Base-by-base conservation (phyloP, 2,888 invertebrate species). In the Sinopyrophorus schimmeli region DNA sequence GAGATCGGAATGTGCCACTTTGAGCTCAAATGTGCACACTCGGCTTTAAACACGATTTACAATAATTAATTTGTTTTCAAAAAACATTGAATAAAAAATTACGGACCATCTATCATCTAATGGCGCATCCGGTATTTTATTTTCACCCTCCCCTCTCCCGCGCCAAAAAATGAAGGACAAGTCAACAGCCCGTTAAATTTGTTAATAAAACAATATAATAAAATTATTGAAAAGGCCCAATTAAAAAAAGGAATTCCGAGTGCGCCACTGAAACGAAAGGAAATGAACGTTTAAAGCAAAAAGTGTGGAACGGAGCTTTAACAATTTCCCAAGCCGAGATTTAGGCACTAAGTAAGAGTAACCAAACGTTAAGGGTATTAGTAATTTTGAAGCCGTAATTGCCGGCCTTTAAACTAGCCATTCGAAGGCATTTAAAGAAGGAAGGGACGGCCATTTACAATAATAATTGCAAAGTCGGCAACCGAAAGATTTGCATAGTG, bases 331-430 rank as follows among this genome's bases (percentile, higher is more conserved):
- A 55, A 57, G 54, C 52, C 54, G 55, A 42, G 50, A 48, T 31
- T 51, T 54, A 47, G 55, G 55, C 57, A 53, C 55, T 57, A 55
- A 57, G 57, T 49, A 54, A n/a, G n/a, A 55, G 58, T 57, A 48
- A 47, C 58, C 48, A 43, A 51, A 54, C 54, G 56, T 58, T 53
- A 47, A 53, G 54, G 38, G 54, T 56, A 58, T 58, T 56, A 56
- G 56, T 54, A 30, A 50, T 54, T 37, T 54, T 43, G 46, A 31
- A 47, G 39, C 47, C 47, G 55, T 56, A 56, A 58, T 58, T 56
- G 48, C 51, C 40, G 47, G 47, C 37, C 43, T 44, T 56, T 53
- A 47, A 52, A 58, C 54, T 50, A 54, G 32, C 26, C 44, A 28
- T 43, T 39, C 32, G 20, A 35, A 38, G 39, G 39, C 30, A 43